Base-by-base conservation (phyloP, 2,797 vertebrate species). In the Echiichthys vipera region DNA sequence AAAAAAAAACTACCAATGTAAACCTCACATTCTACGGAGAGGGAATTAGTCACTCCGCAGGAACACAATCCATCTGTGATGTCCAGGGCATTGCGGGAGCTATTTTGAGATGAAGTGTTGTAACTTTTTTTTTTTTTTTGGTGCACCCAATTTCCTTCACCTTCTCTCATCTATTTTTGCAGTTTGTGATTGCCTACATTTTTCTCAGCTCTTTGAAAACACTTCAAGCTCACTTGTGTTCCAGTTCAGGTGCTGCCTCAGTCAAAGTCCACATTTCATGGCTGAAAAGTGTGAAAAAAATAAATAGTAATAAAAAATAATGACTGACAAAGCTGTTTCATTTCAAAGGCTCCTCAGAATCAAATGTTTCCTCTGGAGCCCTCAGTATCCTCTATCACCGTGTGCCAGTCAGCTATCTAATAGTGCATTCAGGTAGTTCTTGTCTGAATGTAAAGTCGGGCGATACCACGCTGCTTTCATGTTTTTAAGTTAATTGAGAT, bases 41-140 rank as follows among this genome's bases (percentile, higher is more conserved):
- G 46, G 32, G 71, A 74, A 56, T 82, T 46, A 74, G 54, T 62
- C 51, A 67, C 53, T 71, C 37, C 53, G 22, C 20, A 27, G 56
- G 20, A 29, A 51, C 36, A 40, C 14, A 40, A 61, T 70, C 79
- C 59, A 62, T 68, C 71, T 74, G 67, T 45, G 66, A 46, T 37
- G 47, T 70, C 45, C 64, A 22, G 22, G 30, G 59, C 37, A 29
- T 20, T 39, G 43, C 47, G n/a, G 36, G 45, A 77, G 64, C 61
- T 65, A 54, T 71, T 81, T 74, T 30, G 20, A 17, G 27, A 65
- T 27, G 11, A 56, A 58, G 22, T 18, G 46, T 42, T 45, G 55
- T 4, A 36, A 39, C 20, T 72, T 37, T 6, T 24, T 30, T 43
- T 20, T 25, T 22, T 18, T 12, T 24, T 29, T 58, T 36, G 58